phyloP scores from a whole-genome alignment of 2,888 invertebrate species.

The Limnephilus lunatus region DNA sequence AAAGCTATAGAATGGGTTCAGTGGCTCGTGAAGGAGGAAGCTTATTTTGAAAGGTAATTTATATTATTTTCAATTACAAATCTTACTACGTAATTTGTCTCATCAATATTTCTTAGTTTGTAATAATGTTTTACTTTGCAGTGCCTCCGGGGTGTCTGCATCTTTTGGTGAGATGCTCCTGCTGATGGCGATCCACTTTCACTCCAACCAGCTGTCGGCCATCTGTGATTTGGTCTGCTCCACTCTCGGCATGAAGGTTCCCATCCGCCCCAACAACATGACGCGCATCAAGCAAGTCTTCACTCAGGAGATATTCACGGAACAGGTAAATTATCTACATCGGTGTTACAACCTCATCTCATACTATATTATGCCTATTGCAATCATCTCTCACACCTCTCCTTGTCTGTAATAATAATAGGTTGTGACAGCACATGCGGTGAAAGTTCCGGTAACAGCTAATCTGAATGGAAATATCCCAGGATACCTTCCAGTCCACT shows the following conservation, averaged over 20 bases:
- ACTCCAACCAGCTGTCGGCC: conserved; percentile 94
- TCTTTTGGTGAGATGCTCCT: conserved; percentile 97
- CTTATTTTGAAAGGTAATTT: conserved; percentile 86
- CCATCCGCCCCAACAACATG: conserved; percentile 90
- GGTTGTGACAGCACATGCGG: conserved; percentile 96
- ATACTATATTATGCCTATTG: background rate
- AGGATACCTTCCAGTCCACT: conserved; percentile 96
- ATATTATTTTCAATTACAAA: background rate
- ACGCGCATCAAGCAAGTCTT: conserved; percentile 95
- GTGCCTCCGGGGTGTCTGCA: conserved; percentile 89
- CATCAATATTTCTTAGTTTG: background rate
- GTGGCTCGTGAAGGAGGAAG: conserved; percentile 94
- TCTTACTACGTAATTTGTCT: background rate
- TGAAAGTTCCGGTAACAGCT: conserved; percentile 95
- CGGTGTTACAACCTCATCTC: background rate
- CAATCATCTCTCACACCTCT: background rate
- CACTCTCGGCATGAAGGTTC: conserved; percentile 96
- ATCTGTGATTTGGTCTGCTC: conserved; percentile 96
- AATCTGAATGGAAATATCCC: conserved; percentile 92
- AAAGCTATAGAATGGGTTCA: conserved; percentile 95
- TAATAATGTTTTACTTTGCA: conserved; percentile 68
- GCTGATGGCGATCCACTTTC: conserved; percentile 97
- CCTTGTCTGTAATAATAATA: conserved; percentile 70
- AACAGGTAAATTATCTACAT: conserved; percentile 80
- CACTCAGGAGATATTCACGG: conserved; percentile 97